Conservation (phyloP, 2,888 invertebrate genomes). For the Diloba caeruleocephala region DNA sequence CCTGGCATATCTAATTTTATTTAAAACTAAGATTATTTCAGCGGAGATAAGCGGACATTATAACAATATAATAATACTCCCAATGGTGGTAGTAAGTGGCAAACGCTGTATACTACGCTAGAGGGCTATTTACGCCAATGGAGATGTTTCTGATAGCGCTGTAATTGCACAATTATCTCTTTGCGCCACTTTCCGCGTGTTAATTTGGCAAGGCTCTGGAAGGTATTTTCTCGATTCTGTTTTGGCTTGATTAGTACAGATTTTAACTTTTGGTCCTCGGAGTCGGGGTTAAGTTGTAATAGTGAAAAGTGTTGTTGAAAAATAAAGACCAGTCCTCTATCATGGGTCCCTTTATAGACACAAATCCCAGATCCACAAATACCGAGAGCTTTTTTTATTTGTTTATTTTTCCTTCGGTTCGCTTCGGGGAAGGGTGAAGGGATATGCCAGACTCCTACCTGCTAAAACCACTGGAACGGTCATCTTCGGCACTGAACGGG, state of each 20-base stretch:
- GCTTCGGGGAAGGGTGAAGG: too few species aligned
- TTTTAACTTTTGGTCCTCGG: too few species aligned
- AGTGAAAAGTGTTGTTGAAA: too few species aligned
- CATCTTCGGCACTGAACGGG: too few species aligned
- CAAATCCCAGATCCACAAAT: too few species aligned
- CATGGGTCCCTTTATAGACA: too few species aligned
- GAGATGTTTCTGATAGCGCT: constrained; percentile 41
- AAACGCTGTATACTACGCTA: constrained; percentile 17
- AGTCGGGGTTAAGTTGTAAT: too few species aligned
- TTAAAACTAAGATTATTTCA: not conserved
- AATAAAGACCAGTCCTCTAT: too few species aligned
- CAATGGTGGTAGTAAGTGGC: constrained; percentile 12
- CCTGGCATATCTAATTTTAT: not conserved
- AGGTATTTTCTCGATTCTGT: not conserved
- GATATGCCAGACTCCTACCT: too few species aligned
- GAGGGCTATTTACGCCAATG: constrained; percentile 49
- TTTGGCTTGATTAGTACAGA: not conserved
- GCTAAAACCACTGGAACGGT: too few species aligned
- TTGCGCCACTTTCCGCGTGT: constrained; percentile 20
- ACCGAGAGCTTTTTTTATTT: too few species aligned
- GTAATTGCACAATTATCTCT: constrained; percentile 47
- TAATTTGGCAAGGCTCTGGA: constrained; percentile 39
- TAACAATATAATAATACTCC: constrained; percentile 4
- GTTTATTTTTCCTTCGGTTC: too few species aligned
- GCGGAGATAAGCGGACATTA: constrained; percentile 3